These are phyloP conservation scores for Syrmaticus mikado DNA, from an alignment of 2,113 vertebrate genomes.

Conservation along the genomic window DNA sequence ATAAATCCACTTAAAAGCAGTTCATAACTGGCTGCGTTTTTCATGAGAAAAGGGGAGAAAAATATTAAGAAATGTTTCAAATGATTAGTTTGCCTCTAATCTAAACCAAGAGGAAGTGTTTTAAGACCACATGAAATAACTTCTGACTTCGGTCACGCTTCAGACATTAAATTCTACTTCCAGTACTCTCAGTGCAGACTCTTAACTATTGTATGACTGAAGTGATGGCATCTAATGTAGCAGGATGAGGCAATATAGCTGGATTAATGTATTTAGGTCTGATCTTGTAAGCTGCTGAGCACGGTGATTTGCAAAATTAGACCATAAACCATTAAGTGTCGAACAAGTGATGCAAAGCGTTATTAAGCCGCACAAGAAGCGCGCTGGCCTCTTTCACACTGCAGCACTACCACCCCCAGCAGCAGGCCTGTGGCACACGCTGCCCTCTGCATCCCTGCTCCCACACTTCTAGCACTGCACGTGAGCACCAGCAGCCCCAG, in stretches of 20 bases:
- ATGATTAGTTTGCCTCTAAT: neutral
- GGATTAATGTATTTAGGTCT: neutral
- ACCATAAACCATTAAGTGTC: neutral
- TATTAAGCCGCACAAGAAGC: neutral
- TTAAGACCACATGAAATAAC: constrained; percentile 24
- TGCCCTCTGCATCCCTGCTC: neutral
- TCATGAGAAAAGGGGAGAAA: neutral
- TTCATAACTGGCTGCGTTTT: neutral
- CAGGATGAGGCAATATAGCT: neutral
- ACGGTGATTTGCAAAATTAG: neutral
- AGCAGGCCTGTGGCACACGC: fast-evolving
- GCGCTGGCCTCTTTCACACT: fast-evolving
- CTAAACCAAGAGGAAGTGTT: neutral
- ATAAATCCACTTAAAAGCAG: neutral
- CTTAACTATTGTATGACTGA: fast-evolving
- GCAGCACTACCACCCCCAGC: fast-evolving
- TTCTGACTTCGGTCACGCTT: neutral
- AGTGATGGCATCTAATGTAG: neutral
- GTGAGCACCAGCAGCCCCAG: fast-evolving
- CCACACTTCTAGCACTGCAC: neutral
- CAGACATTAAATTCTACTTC: neutral
- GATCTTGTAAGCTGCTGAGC: neutral
- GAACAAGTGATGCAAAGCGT: neutral
- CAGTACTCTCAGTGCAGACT: neutral
- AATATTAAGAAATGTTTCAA: neutral